A percentile compares a stretch with the other conserved stretches of the same genome.
Evolutionary conservation across 2,888 invertebrate genomes (phyloP).

Genomic region (Aphodius sticticus): DNA sequence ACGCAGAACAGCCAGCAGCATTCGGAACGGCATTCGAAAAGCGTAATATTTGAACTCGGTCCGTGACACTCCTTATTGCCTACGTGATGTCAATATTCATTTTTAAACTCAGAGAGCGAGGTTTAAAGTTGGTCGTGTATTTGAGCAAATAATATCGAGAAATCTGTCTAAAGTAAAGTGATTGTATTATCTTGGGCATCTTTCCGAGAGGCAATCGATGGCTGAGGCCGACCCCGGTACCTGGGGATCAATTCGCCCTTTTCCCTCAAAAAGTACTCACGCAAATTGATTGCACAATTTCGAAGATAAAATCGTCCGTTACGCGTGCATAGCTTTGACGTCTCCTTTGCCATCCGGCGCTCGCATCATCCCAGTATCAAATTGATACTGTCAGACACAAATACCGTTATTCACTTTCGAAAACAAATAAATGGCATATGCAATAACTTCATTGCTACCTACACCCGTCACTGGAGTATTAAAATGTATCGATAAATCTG

Average conservation of each 20-base stretch:
- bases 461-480: too few relatives aligned
- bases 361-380: neutral
- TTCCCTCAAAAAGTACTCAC: neutral
- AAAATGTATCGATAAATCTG: too few relatives aligned
- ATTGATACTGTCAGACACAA: neutral
- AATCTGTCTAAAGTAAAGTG: neutral
- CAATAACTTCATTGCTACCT: too few relatives aligned
- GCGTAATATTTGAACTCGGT: slow-evolving; percentile 53
- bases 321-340: neutral
- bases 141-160: neutral
- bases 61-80: slow-evolving; percentile 54
- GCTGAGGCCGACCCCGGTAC: neutral
- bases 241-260: neutral
- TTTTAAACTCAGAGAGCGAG: neutral
- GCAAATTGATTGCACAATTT: neutral
- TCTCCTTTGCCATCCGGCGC: neutral
- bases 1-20: neutral
- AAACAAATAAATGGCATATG: neutral
- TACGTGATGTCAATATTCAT: slow-evolving; percentile 54
- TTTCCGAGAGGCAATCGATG: neutral
- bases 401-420: neutral
- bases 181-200: neutral
- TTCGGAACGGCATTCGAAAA: slow-evolving; percentile 36
- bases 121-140: neutral
- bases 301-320: slow-evolving; percentile 4